Conservation (phyloP, 2,113 vertebrate species). For the Oenanthe oenanthe region DNA sequence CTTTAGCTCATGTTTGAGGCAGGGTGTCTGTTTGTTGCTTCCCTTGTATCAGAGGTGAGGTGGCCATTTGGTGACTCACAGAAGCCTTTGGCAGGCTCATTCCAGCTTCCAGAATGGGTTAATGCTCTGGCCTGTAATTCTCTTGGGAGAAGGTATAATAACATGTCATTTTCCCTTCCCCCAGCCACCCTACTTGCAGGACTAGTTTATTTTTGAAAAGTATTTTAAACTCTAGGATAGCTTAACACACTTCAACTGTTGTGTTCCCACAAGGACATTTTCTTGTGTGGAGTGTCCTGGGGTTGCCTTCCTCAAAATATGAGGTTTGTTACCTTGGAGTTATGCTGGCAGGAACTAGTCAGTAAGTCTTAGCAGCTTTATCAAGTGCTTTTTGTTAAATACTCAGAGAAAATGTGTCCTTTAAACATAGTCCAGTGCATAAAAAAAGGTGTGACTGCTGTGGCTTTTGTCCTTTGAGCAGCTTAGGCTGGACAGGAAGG, state of each 20-base stretch:
- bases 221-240: neutral
- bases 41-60: neutral
- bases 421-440: neutral
- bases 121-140: neutral
- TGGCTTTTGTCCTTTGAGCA: neutral
- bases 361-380: neutral
- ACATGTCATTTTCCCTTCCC: neutral
- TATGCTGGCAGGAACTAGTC: neutral
- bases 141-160: neutral
- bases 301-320: neutral
- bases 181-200: neutral
- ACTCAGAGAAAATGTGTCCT: neutral
- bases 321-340: neutral
- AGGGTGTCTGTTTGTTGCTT: neutral
- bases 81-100: neutral
- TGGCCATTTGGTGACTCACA: neutral
- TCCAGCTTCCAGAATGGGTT: neutral
- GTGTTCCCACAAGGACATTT: neutral
- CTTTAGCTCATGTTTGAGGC: neutral
- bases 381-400: neutral
- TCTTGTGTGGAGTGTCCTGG: neutral
- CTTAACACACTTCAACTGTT: neutral
- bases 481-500: neutral
- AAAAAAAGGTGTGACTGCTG: neutral
- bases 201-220: conserved; percentile 1